Percentiles rank a stretch among this genome's conserved stretches.
Evolutionary conservation across 23 tunicate species (phyloP).

Genomic region (Clavelina lepadiformis): DNA sequence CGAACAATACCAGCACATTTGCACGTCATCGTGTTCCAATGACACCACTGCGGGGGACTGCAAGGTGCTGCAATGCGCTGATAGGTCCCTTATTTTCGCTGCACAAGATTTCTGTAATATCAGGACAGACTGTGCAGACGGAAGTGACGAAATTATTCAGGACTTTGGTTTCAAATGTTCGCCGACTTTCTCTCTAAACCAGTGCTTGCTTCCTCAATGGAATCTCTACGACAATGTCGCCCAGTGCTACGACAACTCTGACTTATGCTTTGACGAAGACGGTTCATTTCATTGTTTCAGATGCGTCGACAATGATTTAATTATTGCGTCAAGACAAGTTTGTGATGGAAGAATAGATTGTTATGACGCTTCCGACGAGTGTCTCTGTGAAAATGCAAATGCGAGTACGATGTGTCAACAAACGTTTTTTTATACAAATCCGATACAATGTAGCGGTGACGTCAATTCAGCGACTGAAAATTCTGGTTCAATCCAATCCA

Average conservation of each 20-base stretch:
- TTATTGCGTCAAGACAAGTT: neutral
- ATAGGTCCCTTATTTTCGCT: neutral
- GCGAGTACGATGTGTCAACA: too few species aligned
- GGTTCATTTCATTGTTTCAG: neutral
- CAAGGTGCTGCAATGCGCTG: too few species aligned
- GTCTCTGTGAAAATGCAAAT: slow-evolving; percentile 7
- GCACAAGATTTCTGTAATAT: slow-evolving; percentile 8
- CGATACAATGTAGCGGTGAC: too few species aligned
- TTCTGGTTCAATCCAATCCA: too few species aligned
- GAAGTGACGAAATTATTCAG: slow-evolving; percentile 6
- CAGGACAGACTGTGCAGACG: slow-evolving; percentile 1
- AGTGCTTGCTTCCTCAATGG: slow-evolving; percentile 8
- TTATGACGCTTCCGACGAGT: slow-evolving; percentile 16
- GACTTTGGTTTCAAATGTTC: slow-evolving; percentile 12
- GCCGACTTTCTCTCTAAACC: neutral
- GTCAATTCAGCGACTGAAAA: too few species aligned
- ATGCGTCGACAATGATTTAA: neutral
- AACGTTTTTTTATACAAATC: too few species aligned
- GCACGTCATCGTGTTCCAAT: too few species aligned
- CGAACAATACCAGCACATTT: too few species aligned
- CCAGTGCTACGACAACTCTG: neutral
- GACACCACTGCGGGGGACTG: too few species aligned
- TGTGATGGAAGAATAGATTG: slow-evolving; percentile 19
- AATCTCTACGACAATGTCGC: slow-evolving; percentile 16
- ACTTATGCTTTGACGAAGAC: neutral